Base-by-base conservation (phyloP, 2,888 invertebrate species). In the Oegoconia quadripuncta region DNA sequence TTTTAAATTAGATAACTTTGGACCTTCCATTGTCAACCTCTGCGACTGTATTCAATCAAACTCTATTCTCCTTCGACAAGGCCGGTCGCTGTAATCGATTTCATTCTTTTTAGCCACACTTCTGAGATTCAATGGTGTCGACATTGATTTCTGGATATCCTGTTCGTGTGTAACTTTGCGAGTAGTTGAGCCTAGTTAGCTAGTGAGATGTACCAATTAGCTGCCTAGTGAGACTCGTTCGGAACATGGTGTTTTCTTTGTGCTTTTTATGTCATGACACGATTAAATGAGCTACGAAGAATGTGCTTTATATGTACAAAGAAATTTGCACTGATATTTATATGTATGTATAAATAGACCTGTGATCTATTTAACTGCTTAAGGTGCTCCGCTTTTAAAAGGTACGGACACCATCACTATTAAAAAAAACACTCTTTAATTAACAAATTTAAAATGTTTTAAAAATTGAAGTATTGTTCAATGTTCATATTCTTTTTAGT, bases 81-180 rank as follows among this genome's bases (percentile, higher is more conserved):
- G 63, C 41, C 57, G 53, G 48, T 40, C 42, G 50, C 45, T 22
- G 15, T 42, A 64, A 60, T 56, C 45, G 50, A 55, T 54, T 55
- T 59, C 45, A 59, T 59, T 55, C 37, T 55, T 57, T 55, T 57
- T 45, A 49, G 52, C 37, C 39, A 39, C 38, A 41, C 39, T n/a
- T n/a, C n/a, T 43, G 51, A 50, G 41, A 55, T 48, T 50, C 41
- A 41, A 44, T 53, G 44, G 48, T 50, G 52, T 55, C 52, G 55
- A 51, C 52, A 49, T 46, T 47, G 54, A 46, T 66, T 60, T 50
- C 54, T 55, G 54, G 57, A 46, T 63, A 61, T 70, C 65, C 68
- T 72, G 62, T 54, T 55, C 55, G 61, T 58, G 56, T 53, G 53
- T 51, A 48, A 42, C 40, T 48, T 46, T 41, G 43, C 55, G 50